phyloP scores from a whole-genome alignment of 1,140 invertebrate species.

The Oreohelix idahoensis region DNA sequence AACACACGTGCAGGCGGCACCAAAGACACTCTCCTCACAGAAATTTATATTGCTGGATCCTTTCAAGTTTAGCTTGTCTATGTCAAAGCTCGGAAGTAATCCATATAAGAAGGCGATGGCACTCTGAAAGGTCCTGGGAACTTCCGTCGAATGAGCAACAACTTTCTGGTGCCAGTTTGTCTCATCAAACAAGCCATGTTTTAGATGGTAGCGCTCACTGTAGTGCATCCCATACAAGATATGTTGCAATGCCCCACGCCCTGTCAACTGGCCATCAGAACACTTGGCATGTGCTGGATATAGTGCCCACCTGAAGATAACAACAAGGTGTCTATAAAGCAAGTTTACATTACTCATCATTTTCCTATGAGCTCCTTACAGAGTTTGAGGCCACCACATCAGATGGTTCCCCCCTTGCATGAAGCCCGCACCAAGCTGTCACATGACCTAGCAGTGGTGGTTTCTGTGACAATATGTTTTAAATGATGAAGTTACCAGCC shows the following conservation, averaged over 20 bases:
- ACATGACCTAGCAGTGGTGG: too few relatives aligned
- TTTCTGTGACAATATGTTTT: too few relatives aligned
- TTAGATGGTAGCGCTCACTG: slow-evolving; percentile 79
- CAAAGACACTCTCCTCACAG: slow-evolving; percentile 68
- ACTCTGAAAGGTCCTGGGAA: slow-evolving; percentile 91
- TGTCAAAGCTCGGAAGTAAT: slow-evolving; percentile 78
- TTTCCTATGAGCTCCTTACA: too few relatives aligned
- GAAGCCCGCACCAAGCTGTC: too few relatives aligned
- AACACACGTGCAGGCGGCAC: slow-evolving; percentile 82
- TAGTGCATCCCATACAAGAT: slow-evolving; percentile 18
- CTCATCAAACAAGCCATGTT: slow-evolving; percentile 74
- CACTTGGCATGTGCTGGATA: background rate
- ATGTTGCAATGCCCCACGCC: slow-evolving; percentile 15
- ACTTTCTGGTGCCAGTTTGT: slow-evolving; percentile 77
- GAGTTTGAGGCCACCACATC: too few relatives aligned
- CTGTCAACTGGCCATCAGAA: slow-evolving; percentile 30
- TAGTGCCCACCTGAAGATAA: slow-evolving; percentile 13
- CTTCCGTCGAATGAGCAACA: slow-evolving; percentile 85
- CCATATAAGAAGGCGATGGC: slow-evolving; percentile 85
- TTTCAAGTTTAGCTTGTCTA: slow-evolving; percentile 75
- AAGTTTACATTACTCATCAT: too few relatives aligned
- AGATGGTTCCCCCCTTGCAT: too few relatives aligned
- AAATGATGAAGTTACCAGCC: too few relatives aligned
- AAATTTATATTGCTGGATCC: slow-evolving; percentile 52
- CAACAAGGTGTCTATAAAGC: too few relatives aligned